Evolutionary conservation across 2,888 invertebrate species (phyloP), one percentile per base, ranked within the genome.

Genomic region (Ornithoptera alexandrae): DNA sequence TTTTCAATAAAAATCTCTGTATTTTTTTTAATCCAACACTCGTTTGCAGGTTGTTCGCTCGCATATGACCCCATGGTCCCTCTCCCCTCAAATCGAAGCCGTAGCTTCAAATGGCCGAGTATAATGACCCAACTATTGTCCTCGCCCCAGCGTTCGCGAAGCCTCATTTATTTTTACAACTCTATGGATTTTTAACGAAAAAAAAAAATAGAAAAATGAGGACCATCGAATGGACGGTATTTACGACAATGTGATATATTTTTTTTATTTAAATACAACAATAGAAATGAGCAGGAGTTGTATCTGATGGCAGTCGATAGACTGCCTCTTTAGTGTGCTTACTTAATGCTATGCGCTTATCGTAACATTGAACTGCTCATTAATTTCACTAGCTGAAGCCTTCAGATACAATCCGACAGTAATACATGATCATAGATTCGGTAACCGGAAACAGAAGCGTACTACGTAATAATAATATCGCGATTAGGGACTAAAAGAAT

Each of bases 111-210:
- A 92, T 92, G 91, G 88, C 92, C 91, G 90, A 86, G 84, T 83
- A 86, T 91, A 92, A 92, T 91, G 90, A 89, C 84, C 85, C 84
- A 85, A 90, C 90, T 90, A 92, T 92, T 92, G 92, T 92, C 85
- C 85, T 87, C 87, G 83, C 88, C 88, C 88, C 86, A 84, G 73
- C 84, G 86, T 84, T 85, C 79, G 89, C 82, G 84, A 76, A 78
- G 77, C 74, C 78, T 79, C 79, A 74, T 90, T 90, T 89, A 89
- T 88, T 90, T 90, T 90, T 90, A 90, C 86, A 86, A 82, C 87
- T 81, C 81, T 76, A 84, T 81, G 86, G 84, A 80, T 81, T 88
- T 89, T 89, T 87, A 86, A 87, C 85, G 85, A 82, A 84, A 84
- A 81, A 80, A 77, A 77, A 62, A 70, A 72, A 57, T 8, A 57